These are phyloP conservation scores for Mantis religiosa DNA, from an alignment of 2,888 invertebrate genomes.

Conservation along the genomic window DNA sequence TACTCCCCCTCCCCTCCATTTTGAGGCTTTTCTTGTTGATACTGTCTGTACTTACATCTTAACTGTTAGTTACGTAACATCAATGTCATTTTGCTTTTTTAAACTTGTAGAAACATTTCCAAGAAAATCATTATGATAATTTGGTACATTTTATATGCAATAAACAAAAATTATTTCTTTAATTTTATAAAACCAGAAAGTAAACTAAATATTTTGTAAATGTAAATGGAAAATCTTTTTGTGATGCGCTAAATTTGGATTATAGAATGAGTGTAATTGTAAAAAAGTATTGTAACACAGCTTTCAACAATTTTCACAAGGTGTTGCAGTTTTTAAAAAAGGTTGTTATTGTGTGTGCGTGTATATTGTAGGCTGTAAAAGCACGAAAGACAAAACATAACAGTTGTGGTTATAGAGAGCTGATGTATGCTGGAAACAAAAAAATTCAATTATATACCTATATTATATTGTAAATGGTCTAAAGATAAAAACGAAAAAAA, in stretches of 20 bases:
- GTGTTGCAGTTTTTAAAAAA: neutral
- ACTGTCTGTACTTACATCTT: neutral
- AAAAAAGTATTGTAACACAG: neutral
- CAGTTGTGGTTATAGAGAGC: neutral
- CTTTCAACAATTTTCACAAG: neutral
- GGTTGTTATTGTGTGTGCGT: neutral
- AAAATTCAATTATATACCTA: too few species aligned
- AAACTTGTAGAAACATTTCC: neutral
- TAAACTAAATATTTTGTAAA: neutral
- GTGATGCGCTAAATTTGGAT: neutral
- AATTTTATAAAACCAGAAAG: neutral
- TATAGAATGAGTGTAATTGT: neutral
- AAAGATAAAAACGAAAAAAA: too few species aligned
- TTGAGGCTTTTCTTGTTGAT: constrained; percentile 7
- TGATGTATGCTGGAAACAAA: too few species aligned
- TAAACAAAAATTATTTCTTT: neutral
- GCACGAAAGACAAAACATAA: neutral
- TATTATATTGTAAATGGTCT: too few species aligned
- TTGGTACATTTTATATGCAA: neutral
- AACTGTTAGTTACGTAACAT: neutral
- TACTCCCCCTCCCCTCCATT: neutral
- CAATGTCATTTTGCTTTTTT: neutral
- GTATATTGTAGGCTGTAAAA: neutral
- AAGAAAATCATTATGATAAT: neutral
- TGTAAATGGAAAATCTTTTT: neutral